Conservation (phyloP, 2,888 invertebrate species). For the Lycia hirtaria region DNA sequence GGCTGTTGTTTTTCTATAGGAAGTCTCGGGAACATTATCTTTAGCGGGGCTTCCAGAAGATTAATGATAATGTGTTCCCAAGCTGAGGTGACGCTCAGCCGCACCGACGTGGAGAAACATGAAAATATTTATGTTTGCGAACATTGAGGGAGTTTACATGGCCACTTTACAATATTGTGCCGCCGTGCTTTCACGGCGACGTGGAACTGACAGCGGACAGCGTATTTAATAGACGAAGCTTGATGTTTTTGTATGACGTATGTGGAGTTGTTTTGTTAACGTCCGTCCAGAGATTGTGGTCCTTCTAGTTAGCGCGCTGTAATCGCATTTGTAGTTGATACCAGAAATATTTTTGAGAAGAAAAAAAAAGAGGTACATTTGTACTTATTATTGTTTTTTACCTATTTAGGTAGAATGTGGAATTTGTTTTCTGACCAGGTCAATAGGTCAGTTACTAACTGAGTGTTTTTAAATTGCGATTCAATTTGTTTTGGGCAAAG, state of each 20-base stretch:
- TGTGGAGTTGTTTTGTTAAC: no score
- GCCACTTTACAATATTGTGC: conserved; percentile 44
- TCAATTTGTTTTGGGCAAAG: no score
- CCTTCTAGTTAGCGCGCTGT: no score
- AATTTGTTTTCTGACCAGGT: no score
- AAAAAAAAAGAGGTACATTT: no score
- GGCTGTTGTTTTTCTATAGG: conserved; percentile 71
- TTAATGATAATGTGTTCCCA: conserved; percentile 76
- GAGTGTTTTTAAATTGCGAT: no score
- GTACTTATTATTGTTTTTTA: no score
- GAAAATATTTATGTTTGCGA: conserved; percentile 66
- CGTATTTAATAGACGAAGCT: not conserved
- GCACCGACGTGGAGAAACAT: conserved; percentile 53
- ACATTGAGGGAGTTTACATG: conserved; percentile 46
- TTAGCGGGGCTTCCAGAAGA: conserved; percentile 67
- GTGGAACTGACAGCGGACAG: conserved; percentile 1
- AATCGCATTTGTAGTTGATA: no score
- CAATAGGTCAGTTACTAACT: no score
- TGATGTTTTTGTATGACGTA: not conserved
- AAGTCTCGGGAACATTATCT: conserved; percentile 71
- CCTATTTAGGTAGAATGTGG: no score
- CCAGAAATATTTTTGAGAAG: no score
- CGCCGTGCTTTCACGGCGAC: conserved; percentile 29
- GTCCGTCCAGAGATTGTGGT: no score
- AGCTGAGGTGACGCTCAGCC: conserved; percentile 66